These are phyloP conservation scores for Esox masquinongy DNA, from an alignment of 2,797 vertebrate species.

Conservation along the genomic window DNA sequence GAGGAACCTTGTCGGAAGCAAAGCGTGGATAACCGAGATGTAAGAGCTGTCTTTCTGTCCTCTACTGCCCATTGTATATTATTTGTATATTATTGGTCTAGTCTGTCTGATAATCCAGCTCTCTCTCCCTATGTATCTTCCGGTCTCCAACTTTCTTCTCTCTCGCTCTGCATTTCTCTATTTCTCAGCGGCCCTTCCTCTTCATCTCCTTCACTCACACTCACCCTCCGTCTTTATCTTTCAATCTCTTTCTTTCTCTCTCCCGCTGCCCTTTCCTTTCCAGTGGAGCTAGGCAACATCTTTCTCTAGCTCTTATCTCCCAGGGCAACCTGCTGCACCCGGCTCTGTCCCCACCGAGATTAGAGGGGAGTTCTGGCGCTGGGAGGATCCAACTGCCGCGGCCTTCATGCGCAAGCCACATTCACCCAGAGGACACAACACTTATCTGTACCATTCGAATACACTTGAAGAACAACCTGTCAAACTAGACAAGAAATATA, in stretches of 20 bases:
- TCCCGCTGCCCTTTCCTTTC: neutral
- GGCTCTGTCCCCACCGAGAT: constrained; percentile 29
- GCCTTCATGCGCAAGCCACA: neutral
- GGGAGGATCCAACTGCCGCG: neutral
- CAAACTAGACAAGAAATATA: no score
- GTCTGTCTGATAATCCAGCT: neutral
- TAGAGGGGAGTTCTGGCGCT: constrained; percentile 9
- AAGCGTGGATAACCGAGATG: neutral
- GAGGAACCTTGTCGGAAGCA: neutral
- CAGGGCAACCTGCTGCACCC: constrained; percentile 41
- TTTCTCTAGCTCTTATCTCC: constrained; percentile 58
- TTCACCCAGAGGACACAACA: neutral
- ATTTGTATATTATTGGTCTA: no score
- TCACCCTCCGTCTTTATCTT: neutral
- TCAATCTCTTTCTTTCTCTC: neutral
- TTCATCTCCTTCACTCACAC: neutral
- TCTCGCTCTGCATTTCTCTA: neutral
- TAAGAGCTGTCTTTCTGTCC: neutral
- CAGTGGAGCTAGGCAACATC: constrained; percentile 37
- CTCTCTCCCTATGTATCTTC: neutral
- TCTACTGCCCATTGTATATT: neutral
- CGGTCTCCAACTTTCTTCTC: neutral
- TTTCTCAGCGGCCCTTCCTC: neutral
- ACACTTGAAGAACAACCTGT: no score
- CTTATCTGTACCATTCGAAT: neutral